Conservation (phyloP, 2,113 vertebrate genomes). For the Triplophysa dalaica region DNA sequence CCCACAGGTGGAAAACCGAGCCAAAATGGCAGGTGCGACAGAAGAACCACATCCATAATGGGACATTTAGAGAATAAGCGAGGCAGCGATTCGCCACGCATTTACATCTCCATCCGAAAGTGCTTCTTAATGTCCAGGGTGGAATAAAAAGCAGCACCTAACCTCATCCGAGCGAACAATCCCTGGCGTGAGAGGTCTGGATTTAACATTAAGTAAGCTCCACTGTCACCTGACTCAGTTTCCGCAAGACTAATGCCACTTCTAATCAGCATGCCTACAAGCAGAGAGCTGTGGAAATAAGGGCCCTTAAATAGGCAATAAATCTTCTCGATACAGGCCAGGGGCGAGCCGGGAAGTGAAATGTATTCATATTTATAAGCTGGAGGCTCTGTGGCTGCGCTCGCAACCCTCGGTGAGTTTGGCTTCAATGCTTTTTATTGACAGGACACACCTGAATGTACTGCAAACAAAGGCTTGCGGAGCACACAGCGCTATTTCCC, state of each 20-base stretch:
- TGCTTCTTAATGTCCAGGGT: slow-evolving; percentile 38
- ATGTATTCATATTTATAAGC: slow-evolving; percentile 56
- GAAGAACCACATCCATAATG: not conserved
- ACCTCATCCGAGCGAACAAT: slow-evolving; percentile 29
- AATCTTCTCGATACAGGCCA: slow-evolving; percentile 48
- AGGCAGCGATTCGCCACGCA: not conserved
- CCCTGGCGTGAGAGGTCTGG: not conserved
- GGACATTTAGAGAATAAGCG: not conserved
- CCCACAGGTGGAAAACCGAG: not conserved
- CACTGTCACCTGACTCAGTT: slow-evolving; percentile 34
- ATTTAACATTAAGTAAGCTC: slow-evolving; percentile 1
- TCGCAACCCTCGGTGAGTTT: slow-evolving; percentile 29
- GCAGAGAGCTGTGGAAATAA: slow-evolving; percentile 51
- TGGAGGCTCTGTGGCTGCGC: not conserved
- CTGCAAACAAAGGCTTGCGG: slow-evolving; percentile 38
- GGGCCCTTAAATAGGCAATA: slow-evolving; percentile 54
- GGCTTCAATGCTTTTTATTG: slow-evolving; percentile 34
- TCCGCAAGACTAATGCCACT: slow-evolving; percentile 48
- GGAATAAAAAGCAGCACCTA: slow-evolving; percentile 52
- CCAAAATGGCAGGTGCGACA: slow-evolving; percentile 8
- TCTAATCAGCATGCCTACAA: slow-evolving; percentile 49
- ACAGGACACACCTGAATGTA: slow-evolving; percentile 23
- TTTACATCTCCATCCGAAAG: not conserved
- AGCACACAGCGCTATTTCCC: slow-evolving; percentile 6
- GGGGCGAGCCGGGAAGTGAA: slow-evolving; percentile 23